Percentiles rank a stretch among this genome's conserved stretches.
These are phyloP conservation scores for Tachypleus tridentatus DNA, from an alignment of 1,140 invertebrate genomes.

Conservation along the genomic window DNA sequence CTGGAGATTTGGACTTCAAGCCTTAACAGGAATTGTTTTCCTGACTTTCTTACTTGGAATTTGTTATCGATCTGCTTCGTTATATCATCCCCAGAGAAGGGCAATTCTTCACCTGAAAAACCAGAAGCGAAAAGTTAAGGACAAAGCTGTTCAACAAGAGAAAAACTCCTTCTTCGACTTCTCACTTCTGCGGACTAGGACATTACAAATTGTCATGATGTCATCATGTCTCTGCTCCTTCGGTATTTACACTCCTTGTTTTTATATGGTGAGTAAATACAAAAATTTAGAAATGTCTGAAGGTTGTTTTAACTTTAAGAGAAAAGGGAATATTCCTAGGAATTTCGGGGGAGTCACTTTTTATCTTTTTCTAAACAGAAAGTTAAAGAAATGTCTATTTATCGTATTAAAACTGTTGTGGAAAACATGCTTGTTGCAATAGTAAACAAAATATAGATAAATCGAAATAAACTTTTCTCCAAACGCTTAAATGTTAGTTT, in stretches of 20 bases:
- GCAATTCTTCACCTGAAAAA: conserved; percentile 83
- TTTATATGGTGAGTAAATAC: conserved; percentile 52
- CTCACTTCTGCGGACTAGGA: conserved; percentile 65
- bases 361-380: too few relatives aligned
- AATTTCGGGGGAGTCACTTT: too few relatives aligned
- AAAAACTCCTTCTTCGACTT: conserved; percentile 74
- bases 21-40: conserved; percentile 70
- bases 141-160: conserved; percentile 44
- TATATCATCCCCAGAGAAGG: conserved; percentile 76
- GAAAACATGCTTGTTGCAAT: too few relatives aligned
- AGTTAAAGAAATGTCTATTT: too few relatives aligned
- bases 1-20: conserved; percentile 75
- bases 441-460: too few relatives aligned
- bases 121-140: conserved; percentile 58
- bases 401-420: too few relatives aligned
- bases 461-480: too few relatives aligned
- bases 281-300: too few relatives aligned
- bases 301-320: too few relatives aligned
- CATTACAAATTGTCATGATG: conserved; percentile 64
- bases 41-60: conserved; percentile 73
- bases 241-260: conserved; percentile 75
- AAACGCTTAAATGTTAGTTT: too few relatives aligned
- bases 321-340: too few relatives aligned
- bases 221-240: conserved; percentile 63
- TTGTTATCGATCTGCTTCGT: conserved; percentile 73